phyloP scores from a whole-genome alignment of 2,113 vertebrate genomes.

The Phrynosoma platyrhinos region DNA sequence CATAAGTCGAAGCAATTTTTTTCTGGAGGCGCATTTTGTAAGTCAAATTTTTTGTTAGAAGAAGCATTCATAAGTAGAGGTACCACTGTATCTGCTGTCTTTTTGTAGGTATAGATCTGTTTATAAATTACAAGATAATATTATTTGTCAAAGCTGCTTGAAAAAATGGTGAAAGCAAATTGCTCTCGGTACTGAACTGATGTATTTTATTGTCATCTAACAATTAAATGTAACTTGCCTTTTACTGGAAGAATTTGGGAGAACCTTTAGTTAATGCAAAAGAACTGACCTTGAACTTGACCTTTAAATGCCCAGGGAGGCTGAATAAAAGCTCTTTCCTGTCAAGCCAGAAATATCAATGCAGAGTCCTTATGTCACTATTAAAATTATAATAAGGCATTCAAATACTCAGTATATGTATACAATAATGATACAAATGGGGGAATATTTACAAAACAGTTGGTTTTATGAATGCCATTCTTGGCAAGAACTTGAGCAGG shows the following conservation, averaged over 20 bases:
- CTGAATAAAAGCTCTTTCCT: neutral
- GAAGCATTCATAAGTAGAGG: too few relatives aligned
- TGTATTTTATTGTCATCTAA: neutral
- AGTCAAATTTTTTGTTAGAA: too few relatives aligned
- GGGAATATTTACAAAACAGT: constrained; percentile 39
- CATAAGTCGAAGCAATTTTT: too few relatives aligned
- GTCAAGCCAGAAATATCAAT: constrained; percentile 22
- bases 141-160: neutral
- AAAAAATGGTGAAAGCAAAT: constrained; percentile 6
- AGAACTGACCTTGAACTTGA: constrained; percentile 6
- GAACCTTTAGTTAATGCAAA: constrained; percentile 1
- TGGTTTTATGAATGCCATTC: constrained; percentile 38
- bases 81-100: neutral
- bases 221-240: neutral
- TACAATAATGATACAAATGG: constrained; percentile 15
- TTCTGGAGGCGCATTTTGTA: too few relatives aligned
- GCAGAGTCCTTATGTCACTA: constrained; percentile 12
- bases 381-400: constrained; percentile 20
- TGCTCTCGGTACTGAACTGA: neutral
- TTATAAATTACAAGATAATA: neutral
- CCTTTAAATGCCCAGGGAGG: constrained; percentile 9
- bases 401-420: constrained; percentile 1
- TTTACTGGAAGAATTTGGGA: neutral
- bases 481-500: constrained; percentile 29
- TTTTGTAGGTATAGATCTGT: neutral